These are phyloP conservation scores for Drosophila prostipennis DNA, from an alignment of 2,888 invertebrate species.

Conservation along the genomic window DNA sequence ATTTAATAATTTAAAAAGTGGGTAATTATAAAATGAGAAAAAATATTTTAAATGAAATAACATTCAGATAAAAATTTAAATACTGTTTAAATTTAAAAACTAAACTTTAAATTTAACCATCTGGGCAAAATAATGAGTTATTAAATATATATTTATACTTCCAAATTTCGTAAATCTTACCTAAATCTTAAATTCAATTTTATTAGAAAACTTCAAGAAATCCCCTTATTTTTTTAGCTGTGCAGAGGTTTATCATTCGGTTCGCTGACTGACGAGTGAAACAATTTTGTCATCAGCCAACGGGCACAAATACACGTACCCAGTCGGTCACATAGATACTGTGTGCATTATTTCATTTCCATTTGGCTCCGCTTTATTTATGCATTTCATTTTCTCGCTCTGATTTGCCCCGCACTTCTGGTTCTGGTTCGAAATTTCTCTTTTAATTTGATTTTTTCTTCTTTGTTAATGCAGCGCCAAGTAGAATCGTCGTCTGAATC, in stretches of 20 bases:
- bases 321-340: slow-evolving; percentile 20
- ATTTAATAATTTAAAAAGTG: neutral
- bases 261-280: slow-evolving; percentile 42
- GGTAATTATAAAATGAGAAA: neutral
- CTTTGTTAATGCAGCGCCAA: slow-evolving; percentile 61
- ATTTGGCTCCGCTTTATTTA: slow-evolving; percentile 53
- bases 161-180: too few relatives aligned
- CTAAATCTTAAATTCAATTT: too few relatives aligned
- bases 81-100: too few relatives aligned
- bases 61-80: too few relatives aligned
- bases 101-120: too few relatives aligned
- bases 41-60: too few relatives aligned
- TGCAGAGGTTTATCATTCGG: slow-evolving; percentile 25
- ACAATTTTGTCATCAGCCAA: slow-evolving; percentile 60
- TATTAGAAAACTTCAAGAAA: too few relatives aligned
- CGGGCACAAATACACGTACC: slow-evolving; percentile 3
- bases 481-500: slow-evolving; percentile 38
- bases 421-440: slow-evolving; percentile 47
- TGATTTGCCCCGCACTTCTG: slow-evolving; percentile 53
- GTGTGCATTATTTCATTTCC: slow-evolving; percentile 51
- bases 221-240: neutral
- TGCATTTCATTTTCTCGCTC: slow-evolving; percentile 62
- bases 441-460: slow-evolving; percentile 33
- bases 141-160: too few relatives aligned
- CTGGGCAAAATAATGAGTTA: too few relatives aligned